Base-by-base conservation (phyloP, 2,797 vertebrate genomes). In the Chloroceryle amazona region DNA sequence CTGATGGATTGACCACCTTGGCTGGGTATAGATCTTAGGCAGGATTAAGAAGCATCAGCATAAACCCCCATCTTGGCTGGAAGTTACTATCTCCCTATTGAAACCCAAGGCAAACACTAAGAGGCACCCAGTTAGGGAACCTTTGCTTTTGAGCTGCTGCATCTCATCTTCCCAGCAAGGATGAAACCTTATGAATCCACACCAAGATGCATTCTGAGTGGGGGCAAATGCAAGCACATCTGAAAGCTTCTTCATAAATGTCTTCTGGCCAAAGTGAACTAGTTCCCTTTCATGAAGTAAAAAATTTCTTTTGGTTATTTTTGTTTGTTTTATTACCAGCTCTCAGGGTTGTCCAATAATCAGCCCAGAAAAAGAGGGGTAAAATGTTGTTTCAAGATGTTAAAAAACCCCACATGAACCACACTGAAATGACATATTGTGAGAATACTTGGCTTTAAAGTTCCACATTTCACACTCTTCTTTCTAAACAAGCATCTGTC, bases 351-450 rank as follows among this genome's bases (percentile, higher is more conserved):
- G 25, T 67, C 52, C 82, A 47, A 74, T 71, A 74, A 83, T 74
- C 42, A 74, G 51, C 44, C 42, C 60, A 83, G 68, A 80, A 67
- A 73, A 68, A 87, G 18, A 82, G 37, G 58, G 31, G 11, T 57
- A 74, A 93, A 78, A 71, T 82, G 55, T 47, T 57, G 11, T 81
- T 96, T 93, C 68, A 71, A 86, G 70, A 92, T 54, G 19, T 60
- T 81, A 84, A 78, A 87, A 54, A 29, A 0, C 28, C 8, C 14
- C 1, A 49, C 37, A 19, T 25, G 70, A 75, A 89, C 62, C 18
- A 63, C 8, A 18, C 8, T 60, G 55, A 93, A 93, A 84, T 70
- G 0, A 47, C 20, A 68, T 65, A 81, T 70, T 96, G 86, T 84
- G 51, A 84, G 49, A 94, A 79, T 42, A 68, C 11, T 90, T 95